phyloP scores from a whole-genome alignment of 2,888 invertebrate species.

The Meliscaeva auricollis region DNA sequence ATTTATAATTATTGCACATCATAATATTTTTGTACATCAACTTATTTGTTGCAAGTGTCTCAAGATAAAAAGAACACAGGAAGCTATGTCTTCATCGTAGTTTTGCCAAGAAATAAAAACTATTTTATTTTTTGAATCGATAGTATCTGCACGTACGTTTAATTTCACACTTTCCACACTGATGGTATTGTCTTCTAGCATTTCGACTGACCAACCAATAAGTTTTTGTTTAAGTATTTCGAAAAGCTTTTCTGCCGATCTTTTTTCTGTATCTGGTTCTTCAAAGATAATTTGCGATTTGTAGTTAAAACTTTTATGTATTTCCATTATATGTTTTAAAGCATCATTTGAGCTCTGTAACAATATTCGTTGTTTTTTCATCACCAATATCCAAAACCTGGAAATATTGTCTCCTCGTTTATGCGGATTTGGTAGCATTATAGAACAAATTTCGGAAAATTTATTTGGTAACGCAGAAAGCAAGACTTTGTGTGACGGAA shows the following conservation, averaged over 20 bases:
- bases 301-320: not conserved
- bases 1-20: too few species aligned
- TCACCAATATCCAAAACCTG: not conserved
- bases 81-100: slow-evolving; percentile 2
- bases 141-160: not conserved
- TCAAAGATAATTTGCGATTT: not conserved
- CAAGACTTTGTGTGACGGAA: not conserved
- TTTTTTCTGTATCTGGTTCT: not conserved
- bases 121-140: not conserved
- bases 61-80: not conserved
- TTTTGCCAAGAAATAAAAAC: slow-evolving; percentile 1
- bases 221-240: not conserved
- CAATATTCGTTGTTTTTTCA: slow-evolving; percentile 4
- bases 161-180: slow-evolving; percentile 5
- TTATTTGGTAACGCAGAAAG: not conserved
- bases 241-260: not conserved
- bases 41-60: too few species aligned
- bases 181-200: not conserved
- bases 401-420: not conserved
- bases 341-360: not conserved
- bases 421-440: not conserved
- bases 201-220: not conserved
- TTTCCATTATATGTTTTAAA: not conserved
- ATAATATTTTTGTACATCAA: too few species aligned
- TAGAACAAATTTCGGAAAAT: not conserved